Conservation (phyloP, 2,888 invertebrate genomes). For the Colostygia pectinataria region DNA sequence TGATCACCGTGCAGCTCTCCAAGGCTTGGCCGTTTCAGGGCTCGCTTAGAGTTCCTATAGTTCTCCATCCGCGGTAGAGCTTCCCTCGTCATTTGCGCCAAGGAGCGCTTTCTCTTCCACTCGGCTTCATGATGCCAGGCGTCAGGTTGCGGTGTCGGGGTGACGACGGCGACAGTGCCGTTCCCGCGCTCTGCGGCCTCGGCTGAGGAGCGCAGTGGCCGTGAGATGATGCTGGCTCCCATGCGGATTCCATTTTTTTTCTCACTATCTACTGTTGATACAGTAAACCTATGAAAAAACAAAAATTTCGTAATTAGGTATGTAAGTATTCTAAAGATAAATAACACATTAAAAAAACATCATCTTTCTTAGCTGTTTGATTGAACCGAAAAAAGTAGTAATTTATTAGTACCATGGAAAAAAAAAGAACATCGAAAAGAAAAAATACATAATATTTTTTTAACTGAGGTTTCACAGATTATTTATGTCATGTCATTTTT, state of each 20-base stretch:
- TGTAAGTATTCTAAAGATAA: too few species aligned
- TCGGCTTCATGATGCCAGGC: slow-evolving; percentile 76
- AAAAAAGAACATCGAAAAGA: too few species aligned
- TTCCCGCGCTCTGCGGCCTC: slow-evolving; percentile 61
- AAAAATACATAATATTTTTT: too few species aligned
- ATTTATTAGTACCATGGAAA: too few species aligned
- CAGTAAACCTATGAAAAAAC: slow-evolving; percentile 58
- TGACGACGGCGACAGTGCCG: slow-evolving; percentile 28
- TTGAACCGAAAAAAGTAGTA: too few species aligned
- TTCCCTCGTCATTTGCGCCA: slow-evolving; percentile 89
- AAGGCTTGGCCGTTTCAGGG: slow-evolving; percentile 90
- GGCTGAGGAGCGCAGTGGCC: slow-evolving; percentile 64
- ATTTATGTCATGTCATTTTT: too few species aligned
- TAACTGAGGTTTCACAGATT: too few species aligned
- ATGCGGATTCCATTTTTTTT: slow-evolving; percentile 76
- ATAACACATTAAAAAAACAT: too few species aligned
- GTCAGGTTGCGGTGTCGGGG: slow-evolving; percentile 52
- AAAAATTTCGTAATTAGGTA: too few species aligned
- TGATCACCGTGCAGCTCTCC: slow-evolving; percentile 90
- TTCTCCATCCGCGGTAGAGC: slow-evolving; percentile 91
- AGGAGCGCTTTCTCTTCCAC: slow-evolving; percentile 80
- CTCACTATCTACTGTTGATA: slow-evolving; percentile 67
- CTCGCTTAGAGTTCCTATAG: slow-evolving; percentile 90
- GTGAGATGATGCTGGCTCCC: slow-evolving; percentile 72
- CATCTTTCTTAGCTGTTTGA: too few species aligned